phyloP scores from a whole-genome alignment of 2,888 invertebrate species.

The Archips xylosteana region DNA sequence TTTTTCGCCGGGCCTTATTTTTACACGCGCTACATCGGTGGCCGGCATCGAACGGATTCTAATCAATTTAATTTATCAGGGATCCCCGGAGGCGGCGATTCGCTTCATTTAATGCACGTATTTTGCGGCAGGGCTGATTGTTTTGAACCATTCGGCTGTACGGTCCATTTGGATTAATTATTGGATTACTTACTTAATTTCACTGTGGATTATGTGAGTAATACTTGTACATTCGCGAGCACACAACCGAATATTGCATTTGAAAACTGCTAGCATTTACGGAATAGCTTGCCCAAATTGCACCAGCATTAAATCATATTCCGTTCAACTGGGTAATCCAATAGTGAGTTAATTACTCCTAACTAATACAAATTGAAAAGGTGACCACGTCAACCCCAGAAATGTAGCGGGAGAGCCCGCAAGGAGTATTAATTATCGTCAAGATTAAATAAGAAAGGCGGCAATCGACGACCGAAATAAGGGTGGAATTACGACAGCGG shows the following conservation, averaged over 20 bases:
- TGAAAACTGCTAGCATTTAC: slow-evolving; percentile 33
- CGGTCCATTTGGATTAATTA: slow-evolving; percentile 86
- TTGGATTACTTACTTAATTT: slow-evolving; percentile 86
- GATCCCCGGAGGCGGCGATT: slow-evolving; percentile 84
- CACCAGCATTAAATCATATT: slow-evolving; percentile 36
- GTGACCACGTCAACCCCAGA: slow-evolving; percentile 54
- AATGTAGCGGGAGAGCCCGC: slow-evolving; percentile 48
- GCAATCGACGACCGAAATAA: slow-evolving; percentile 74
- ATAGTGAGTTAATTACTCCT: slow-evolving; percentile 40
- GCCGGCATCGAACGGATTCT: slow-evolving; percentile 82
- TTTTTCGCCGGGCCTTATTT: slow-evolving; percentile 81
- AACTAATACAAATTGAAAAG: slow-evolving; percentile 45
- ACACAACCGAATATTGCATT: slow-evolving; percentile 9
- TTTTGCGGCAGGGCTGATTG: slow-evolving; percentile 85
- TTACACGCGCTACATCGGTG: slow-evolving; percentile 77
- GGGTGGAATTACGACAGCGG: slow-evolving; percentile 74
- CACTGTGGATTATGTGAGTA: slow-evolving; percentile 72
- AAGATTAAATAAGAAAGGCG: slow-evolving; percentile 80
- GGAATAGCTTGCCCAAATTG: slow-evolving; percentile 15
- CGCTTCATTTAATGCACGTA: slow-evolving; percentile 86
- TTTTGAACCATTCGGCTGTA: slow-evolving; percentile 85
- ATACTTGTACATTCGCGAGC: slow-evolving; percentile 48
- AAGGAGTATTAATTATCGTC: slow-evolving; percentile 78
- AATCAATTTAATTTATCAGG: slow-evolving; percentile 86
- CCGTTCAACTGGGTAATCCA: slow-evolving; percentile 39